Evolutionary conservation across 2,888 invertebrate species (phyloP).

Genomic region (Lepas anatifera): DNA sequence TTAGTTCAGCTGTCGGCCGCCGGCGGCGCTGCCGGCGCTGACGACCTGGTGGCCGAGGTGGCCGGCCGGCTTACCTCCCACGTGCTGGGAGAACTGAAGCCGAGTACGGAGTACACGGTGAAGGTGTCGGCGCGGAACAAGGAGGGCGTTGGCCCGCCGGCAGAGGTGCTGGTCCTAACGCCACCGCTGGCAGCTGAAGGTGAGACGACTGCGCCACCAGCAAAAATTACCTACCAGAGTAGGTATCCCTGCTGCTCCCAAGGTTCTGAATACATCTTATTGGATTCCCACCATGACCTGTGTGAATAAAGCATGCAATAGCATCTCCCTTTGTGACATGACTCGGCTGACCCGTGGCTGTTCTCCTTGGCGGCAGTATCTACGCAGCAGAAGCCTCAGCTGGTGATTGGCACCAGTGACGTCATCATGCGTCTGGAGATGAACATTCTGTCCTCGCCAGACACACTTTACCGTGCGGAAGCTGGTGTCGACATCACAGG

Average conservation of each 20-base stretch:
- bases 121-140: conserved; percentile 65
- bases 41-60: neutral
- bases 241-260: too few species aligned
- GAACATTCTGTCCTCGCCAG: neutral
- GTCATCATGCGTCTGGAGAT: neutral
- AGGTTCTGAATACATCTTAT: too few species aligned
- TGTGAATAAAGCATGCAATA: too few species aligned
- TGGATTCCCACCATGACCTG: too few species aligned
- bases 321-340: too few species aligned
- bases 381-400: neutral
- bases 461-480: neutral
- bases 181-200: neutral
- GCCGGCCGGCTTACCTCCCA: conserved; percentile 41
- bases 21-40: neutral
- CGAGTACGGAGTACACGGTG: conserved; percentile 60
- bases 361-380: neutral
- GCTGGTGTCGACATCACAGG: neutral
- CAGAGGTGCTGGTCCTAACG: conserved; percentile 50
- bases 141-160: conserved; percentile 63
- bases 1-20: conserved; percentile 53
- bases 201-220: neutral
- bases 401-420: neutral
- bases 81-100: conserved; percentile 60
- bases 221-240: neutral
- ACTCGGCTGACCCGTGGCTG: too few species aligned